These are phyloP conservation scores for Pygmarrhopalites habei DNA, from an alignment of 1,140 invertebrate species.

Conservation along the genomic window DNA sequence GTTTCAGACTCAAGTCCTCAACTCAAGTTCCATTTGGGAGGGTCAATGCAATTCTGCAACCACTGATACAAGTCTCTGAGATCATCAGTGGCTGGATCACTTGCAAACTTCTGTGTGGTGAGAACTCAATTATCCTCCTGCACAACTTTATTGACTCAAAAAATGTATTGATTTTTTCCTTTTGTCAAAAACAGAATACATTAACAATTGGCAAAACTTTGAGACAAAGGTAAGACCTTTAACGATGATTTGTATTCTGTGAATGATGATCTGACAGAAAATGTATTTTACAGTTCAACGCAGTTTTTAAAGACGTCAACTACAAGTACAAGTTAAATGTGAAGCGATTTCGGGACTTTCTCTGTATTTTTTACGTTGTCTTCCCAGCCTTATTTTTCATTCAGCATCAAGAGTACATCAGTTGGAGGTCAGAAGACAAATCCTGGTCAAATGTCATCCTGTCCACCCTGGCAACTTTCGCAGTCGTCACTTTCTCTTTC, in stretches of 20 bases:
- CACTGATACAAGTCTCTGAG: conserved; percentile 1
- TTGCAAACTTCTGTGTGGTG: background rate
- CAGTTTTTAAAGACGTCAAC: conserved; percentile 5
- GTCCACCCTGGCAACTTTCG: background rate
- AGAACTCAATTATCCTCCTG: too few relatives aligned
- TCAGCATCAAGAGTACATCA: conserved; percentile 5
- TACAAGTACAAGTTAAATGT: conserved; percentile 16
- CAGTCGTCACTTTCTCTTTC: background rate
- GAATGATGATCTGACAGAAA: too few relatives aligned
- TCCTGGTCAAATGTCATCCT: background rate
- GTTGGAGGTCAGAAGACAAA: background rate
- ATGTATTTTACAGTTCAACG: too few relatives aligned
- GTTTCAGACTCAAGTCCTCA: background rate
- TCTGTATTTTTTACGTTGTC: conserved; percentile 5
- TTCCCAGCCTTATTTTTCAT: conserved; percentile 2
- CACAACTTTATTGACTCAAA: too few relatives aligned
- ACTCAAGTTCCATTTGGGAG: background rate
- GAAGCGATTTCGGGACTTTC: background rate
- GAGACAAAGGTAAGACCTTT: too few relatives aligned
- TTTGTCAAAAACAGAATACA: too few relatives aligned
- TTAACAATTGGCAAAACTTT: conserved; percentile 10
- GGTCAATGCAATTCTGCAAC: background rate
- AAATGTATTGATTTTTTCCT: too few relatives aligned
- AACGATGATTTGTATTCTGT: too few relatives aligned
- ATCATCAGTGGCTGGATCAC: conserved; percentile 3